These are phyloP conservation scores for Anguilla marmorata DNA, from an alignment of 2,797 vertebrate genomes.

Conservation along the genomic window DNA sequence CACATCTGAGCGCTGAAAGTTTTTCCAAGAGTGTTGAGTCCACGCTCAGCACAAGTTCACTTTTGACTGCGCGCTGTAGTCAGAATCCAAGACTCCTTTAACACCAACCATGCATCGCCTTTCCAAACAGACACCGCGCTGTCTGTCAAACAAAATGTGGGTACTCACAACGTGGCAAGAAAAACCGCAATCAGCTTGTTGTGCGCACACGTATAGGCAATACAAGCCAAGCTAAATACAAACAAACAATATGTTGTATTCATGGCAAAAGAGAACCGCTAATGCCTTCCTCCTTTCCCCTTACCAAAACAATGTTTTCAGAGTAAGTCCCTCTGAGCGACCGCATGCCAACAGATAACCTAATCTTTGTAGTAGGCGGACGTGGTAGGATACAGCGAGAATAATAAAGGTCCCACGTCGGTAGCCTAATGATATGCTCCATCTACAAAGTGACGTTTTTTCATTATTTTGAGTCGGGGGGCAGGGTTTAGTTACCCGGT, in stretches of 20 bases:
- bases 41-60: constrained; percentile 23
- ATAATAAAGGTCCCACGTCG: constrained; percentile 69
- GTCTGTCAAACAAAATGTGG: constrained; percentile 20
- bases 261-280: constrained; percentile 27
- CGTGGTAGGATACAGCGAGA: constrained; percentile 43
- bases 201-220: background rate
- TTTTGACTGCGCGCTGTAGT: constrained; percentile 28
- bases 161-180: background rate
- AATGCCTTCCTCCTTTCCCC: constrained; percentile 42
- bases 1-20: constrained; percentile 45
- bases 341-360: constrained; percentile 73
- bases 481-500: constrained; percentile 37
- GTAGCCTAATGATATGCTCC: constrained; percentile 66
- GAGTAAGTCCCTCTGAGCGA: constrained; percentile 42
- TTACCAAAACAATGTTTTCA: constrained; percentile 40
- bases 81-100: background rate
- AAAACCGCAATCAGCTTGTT: background rate
- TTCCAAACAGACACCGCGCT: background rate
- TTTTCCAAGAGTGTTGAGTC: constrained; percentile 21
- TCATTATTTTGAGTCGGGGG: constrained; percentile 48
- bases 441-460: constrained; percentile 68
- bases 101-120: constrained; percentile 17
- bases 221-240: background rate
- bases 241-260: background rate
- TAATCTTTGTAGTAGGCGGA: constrained; percentile 56